Evolutionary conservation across 2,888 invertebrate genomes (phyloP), one percentile per base, ranked within the genome.

Genomic region (Epinotia demarniana): DNA sequence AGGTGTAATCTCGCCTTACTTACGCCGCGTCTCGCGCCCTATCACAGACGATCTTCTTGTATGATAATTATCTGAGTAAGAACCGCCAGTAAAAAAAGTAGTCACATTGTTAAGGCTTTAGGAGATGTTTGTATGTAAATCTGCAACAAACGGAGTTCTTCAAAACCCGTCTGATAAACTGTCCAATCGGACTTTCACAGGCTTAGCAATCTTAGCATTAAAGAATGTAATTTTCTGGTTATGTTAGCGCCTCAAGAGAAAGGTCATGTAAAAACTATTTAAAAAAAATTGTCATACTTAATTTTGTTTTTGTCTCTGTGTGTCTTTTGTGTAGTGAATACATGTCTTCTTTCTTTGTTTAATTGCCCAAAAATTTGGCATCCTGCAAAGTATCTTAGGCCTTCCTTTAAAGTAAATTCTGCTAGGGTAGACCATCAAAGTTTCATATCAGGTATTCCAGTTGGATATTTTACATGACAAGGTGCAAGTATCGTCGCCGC

Each of bases 1-100:
- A 82, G 83, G 80, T 85, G 84, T 87, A 87, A 90, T 90, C 88
- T 88, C 64, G 77, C 75, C 71, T 72, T 75, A 73, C 72, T 69
- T 78, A 77, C 73, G 73, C 64, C 67, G 71, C 68, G 60, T 69
- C 53, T 67, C 71, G 69, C 63, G 49, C 39, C 53, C 74, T 71
- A 73, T 75, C 75, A 69, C 57, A 58, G 49, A 55, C 63, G 67
- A 80, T 79, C 79, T 72, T 74, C 64, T 77, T 77, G 72, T 71
- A 61, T 73, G 77, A 77, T 78, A 75, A 78, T 70, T 69, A 75
- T 73, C 64, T 70, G 43, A 62, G 19, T 19, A 69, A 71, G 60
- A 72, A 70, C 73, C 74, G 66, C 71, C 71, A 69, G 70, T 68
- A 70, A 70, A 70, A 63, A 75, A 70, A 49, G 62, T 57, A 46